Evolutionary conservation across 2,797 vertebrate genomes (phyloP).

Genomic region (Acipenser ruthenus): DNA sequence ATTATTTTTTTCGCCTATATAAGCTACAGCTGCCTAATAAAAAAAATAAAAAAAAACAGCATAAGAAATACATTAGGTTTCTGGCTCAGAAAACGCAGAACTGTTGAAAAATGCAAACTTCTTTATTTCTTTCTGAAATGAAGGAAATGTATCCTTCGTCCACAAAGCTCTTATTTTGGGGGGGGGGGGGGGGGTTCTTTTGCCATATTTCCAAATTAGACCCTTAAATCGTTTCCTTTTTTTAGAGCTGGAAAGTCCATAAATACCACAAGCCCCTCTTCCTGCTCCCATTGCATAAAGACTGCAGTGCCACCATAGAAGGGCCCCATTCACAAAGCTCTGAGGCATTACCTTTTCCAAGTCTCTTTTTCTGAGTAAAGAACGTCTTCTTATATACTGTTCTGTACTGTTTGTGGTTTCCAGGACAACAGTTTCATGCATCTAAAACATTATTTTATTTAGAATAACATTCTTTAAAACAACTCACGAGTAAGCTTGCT

Average conservation of each 20-base stretch:
- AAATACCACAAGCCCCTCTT: too few relatives aligned
- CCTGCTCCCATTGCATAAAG: too few relatives aligned
- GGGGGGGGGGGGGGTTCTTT: slow-evolving; percentile 22
- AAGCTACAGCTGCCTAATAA: slow-evolving; percentile 52
- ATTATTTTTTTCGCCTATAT: slow-evolving; percentile 38
- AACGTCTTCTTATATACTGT: too few relatives aligned
- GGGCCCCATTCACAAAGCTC: too few relatives aligned
- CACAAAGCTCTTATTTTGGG: slow-evolving; percentile 25
- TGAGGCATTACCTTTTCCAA: too few relatives aligned
- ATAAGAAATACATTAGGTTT: slow-evolving; percentile 28
- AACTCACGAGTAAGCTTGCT: too few relatives aligned
- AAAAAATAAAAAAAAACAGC: slow-evolving; percentile 27
- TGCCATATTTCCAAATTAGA: slow-evolving; percentile 7
- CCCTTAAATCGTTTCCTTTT: slow-evolving; percentile 32
- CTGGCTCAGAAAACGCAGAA: slow-evolving; percentile 31
- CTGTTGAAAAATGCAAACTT: slow-evolving; percentile 30
- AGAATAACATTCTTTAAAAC: too few relatives aligned
- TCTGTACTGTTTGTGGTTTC: too few relatives aligned
- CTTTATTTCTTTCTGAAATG: slow-evolving; percentile 25
- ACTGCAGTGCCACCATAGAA: too few relatives aligned
- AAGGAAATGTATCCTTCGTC: slow-evolving; percentile 25
- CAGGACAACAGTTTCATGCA: too few relatives aligned
- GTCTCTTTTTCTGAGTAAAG: too few relatives aligned
- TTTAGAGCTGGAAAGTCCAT: slow-evolving; percentile 13
- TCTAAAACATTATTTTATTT: too few relatives aligned